Percentiles rank a stretch among this genome's conserved stretches.
Conservation (phyloP, 2,888 invertebrate genomes). For the Monoplex corrugatus region DNA sequence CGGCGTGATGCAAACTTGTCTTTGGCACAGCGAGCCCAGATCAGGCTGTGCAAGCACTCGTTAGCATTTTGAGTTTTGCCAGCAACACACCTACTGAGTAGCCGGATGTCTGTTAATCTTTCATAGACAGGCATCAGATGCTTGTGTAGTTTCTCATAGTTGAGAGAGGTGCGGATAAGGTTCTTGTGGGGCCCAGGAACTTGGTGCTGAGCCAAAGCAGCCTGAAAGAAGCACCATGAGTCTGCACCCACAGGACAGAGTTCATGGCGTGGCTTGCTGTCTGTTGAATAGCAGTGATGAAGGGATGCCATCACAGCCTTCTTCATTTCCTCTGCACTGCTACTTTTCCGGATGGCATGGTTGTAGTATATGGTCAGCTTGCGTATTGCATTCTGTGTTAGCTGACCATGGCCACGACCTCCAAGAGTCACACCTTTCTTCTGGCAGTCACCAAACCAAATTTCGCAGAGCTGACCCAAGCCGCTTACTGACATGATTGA, state of each 20-base stretch:
- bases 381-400: constrained; percentile 39
- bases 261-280: constrained; percentile 27
- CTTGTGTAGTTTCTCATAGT: background rate
- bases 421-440: constrained; percentile 43
- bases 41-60: background rate
- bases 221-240: constrained; percentile 43
- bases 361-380: constrained; percentile 37
- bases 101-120: background rate
- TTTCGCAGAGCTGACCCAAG: constrained; percentile 47
- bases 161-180: background rate
- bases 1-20: background rate
- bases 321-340: constrained; percentile 32
- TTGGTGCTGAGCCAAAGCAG: background rate
- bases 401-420: constrained; percentile 32
- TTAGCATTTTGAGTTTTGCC: constrained; percentile 4
- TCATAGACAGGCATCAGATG: constrained; percentile 6
- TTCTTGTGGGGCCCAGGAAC: background rate
- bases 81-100: background rate
- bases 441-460: constrained; percentile 38
- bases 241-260: constrained; percentile 35
- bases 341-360: background rate
- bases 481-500: constrained; percentile 45
- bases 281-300: constrained; percentile 45
- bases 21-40: background rate
- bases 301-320: constrained; percentile 13